Percentiles rank a stretch among this genome's conserved stretches.
phyloP scores from a whole-genome alignment of 2,113 vertebrate genomes.

The Neoarius graeffei region DNA sequence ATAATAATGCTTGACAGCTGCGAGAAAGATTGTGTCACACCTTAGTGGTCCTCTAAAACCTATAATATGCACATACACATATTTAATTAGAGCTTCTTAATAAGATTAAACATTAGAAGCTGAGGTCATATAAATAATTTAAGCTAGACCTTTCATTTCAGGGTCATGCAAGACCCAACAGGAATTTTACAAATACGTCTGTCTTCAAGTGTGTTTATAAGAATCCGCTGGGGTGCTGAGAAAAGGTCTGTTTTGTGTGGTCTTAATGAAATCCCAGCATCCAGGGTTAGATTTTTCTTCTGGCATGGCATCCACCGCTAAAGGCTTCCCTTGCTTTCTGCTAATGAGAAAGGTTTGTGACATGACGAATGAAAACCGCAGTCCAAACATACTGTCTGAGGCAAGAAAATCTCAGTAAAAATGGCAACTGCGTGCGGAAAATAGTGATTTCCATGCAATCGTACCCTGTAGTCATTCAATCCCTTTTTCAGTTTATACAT shows the following conservation, averaged over 20 bases:
- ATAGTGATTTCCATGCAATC: background rate
- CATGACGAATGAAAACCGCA: slow-evolving; percentile 33
- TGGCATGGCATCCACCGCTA: background rate
- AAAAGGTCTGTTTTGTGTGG: slow-evolving; percentile 18
- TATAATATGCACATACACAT: slow-evolving; percentile 2
- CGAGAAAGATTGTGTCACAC: background rate
- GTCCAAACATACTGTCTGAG: slow-evolving; percentile 28
- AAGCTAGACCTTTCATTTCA: background rate
- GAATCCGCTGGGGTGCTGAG: background rate
- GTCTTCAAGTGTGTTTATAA: slow-evolving; percentile 20
- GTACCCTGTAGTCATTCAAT: slow-evolving; percentile 28
- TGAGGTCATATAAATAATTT: background rate
- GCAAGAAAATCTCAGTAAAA: slow-evolving; percentile 26
- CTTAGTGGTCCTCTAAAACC: background rate
- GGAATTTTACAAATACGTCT: background rate
- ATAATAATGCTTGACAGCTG: slow-evolving; percentile 17
- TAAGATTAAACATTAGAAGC: background rate
- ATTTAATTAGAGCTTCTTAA: background rate
- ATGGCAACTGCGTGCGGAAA: slow-evolving; percentile 26
- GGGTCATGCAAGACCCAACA: slow-evolving; percentile 1
- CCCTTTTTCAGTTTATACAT: slow-evolving; percentile 28
- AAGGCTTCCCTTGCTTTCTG: slow-evolving; percentile 30
- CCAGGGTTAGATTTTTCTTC: background rate
- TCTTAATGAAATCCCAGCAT: slow-evolving; percentile 13
- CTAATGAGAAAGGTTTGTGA: slow-evolving; percentile 22